Evolutionary conservation across 1,140 invertebrate genomes (phyloP).

Genomic region (Penaeus chinensis): DNA sequence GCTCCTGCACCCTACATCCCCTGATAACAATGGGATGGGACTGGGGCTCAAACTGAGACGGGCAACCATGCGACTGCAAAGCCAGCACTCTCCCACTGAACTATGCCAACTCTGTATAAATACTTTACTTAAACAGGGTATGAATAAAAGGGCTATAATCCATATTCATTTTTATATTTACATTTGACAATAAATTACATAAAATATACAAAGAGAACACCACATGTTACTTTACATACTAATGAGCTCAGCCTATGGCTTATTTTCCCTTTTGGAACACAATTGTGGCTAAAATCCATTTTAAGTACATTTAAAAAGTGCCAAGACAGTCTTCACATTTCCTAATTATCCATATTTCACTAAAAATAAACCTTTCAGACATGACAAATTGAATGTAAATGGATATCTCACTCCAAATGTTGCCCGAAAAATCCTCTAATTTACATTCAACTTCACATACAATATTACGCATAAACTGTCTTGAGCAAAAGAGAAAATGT

Average conservation of each 20-base stretch:
- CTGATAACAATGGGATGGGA: no score
- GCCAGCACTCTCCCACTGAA: no score
- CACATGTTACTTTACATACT: conserved; percentile 53
- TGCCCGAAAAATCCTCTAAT: not conserved
- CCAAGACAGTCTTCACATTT: conserved; percentile 39
- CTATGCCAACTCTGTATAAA: not conserved
- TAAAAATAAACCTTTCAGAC: conserved; percentile 28
- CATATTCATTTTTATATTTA: conserved; percentile 49
- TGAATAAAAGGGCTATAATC: not conserved
- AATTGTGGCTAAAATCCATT: conserved; percentile 57
- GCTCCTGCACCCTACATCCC: no score
- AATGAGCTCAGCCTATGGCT: conserved; percentile 58
- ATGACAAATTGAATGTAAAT: not conserved
- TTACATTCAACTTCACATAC: conserved; percentile 37
- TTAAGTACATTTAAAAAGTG: conserved; percentile 46
- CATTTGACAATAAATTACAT: conserved; percentile 60
- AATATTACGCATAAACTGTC: conserved; percentile 31
- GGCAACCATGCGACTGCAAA: no score
- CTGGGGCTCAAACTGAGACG: no score
- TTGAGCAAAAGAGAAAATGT: conserved; percentile 21
- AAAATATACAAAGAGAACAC: conserved; percentile 62
- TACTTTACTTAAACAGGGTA: not conserved
- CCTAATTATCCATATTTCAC: conserved; percentile 32
- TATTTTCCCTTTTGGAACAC: conserved; percentile 55
- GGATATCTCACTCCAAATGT: not conserved